Evolutionary conservation across 2,113 vertebrate genomes (phyloP).

Genomic region (Meles meles): DNA sequence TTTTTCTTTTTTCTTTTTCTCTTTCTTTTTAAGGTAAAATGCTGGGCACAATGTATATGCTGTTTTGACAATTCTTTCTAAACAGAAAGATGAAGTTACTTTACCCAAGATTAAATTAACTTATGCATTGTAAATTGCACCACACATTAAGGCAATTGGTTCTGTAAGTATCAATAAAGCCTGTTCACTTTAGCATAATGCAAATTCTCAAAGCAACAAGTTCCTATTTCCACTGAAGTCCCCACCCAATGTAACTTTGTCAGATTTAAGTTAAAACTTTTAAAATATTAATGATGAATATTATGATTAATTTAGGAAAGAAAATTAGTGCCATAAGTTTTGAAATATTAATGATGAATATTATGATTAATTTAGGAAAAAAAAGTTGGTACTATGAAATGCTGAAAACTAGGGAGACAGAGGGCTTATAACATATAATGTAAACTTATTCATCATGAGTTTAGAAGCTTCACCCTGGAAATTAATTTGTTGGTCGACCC

Average conservation of each 20-base stretch:
- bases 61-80: not conserved
- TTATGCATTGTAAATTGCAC: not conserved
- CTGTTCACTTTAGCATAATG: not conserved
- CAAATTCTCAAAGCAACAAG: not conserved
- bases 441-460: slow-evolving; percentile 39
- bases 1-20: too few species aligned
- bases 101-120: not conserved
- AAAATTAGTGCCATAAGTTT: not conserved
- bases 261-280: not conserved
- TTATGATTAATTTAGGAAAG: not conserved
- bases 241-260: not conserved
- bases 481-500: not conserved
- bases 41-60: not conserved
- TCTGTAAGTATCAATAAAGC: not conserved
- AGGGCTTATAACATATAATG: not conserved
- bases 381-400: not conserved
- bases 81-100: not conserved
- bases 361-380: not conserved
- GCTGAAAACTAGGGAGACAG: slow-evolving; percentile 19
- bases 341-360: slow-evolving; percentile 9
- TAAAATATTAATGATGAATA: not conserved
- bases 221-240: not conserved
- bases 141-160: not conserved
- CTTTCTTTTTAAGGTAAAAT: not conserved
- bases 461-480: not conserved